phyloP scores from a whole-genome alignment of 1,140 invertebrate genomes.

The Wasmannia auropunctata region DNA sequence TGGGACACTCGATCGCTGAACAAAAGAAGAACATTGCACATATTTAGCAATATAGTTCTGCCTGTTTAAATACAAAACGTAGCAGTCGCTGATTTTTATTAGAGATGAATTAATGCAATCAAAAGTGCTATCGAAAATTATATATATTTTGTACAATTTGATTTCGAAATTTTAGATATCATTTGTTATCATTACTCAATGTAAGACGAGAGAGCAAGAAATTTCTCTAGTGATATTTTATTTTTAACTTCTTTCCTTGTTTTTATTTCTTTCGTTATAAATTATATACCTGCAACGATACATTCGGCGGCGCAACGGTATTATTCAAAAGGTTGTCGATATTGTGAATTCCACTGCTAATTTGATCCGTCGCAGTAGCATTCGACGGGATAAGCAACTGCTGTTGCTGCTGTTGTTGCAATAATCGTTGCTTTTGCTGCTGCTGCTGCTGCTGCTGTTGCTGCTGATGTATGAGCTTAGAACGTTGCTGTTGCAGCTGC shows the following conservation, averaged over 20 bases:
- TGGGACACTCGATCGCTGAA: conserved; percentile 88
- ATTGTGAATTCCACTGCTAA: conserved; percentile 89
- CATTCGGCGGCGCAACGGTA: conserved; percentile 93
- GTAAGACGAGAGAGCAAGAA: background rate
- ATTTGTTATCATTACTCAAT: background rate
- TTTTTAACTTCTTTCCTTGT: background rate
- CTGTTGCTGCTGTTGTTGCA: conserved; percentile 90
- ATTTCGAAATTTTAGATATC: background rate
- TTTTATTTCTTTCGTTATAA: background rate
- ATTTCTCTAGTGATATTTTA: background rate
- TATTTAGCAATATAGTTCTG: background rate
- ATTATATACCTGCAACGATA: conserved; percentile 88
- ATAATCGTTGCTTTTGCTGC: conserved; percentile 86
- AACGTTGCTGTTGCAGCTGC: conserved; percentile 80
- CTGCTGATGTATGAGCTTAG: conserved; percentile 81
- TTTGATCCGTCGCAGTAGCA: conserved; percentile 87
- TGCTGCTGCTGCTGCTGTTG: conserved; percentile 84
- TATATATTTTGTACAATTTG: background rate
- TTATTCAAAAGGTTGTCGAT: conserved; percentile 92
- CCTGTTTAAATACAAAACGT: background rate
- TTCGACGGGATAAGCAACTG: conserved; percentile 89
- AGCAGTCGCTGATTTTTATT: background rate
- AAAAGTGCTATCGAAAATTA: background rate
- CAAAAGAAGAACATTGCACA: conserved; percentile 37
- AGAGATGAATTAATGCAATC: background rate